Base-by-base conservation (phyloP, 2,797 vertebrate genomes). In the Melanogrammus aeglefinus region DNA sequence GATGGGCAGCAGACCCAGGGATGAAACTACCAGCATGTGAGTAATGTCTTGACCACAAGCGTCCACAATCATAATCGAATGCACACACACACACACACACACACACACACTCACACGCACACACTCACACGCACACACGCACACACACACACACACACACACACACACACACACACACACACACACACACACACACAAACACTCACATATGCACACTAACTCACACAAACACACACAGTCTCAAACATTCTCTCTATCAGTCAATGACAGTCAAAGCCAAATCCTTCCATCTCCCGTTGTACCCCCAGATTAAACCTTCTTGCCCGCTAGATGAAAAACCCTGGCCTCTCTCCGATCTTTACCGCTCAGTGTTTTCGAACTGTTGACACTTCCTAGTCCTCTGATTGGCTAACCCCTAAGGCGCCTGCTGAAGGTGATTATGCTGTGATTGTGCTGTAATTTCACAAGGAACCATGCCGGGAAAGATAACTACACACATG, bases 361-460 rank as follows among this genome's bases (percentile, higher is more conserved):
- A 73, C 79, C 81, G 78, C 80, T 81, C 33, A 77, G 82, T 77
- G 79, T 85, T 81, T 74, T 73, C 39, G 47, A 85, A 79, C 76
- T 75, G n/a, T 81, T 77, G 78, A 83, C 79, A 83, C 75, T 77
- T 41, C 51, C 77, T 77, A 63, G 27, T 75, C 79, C 63, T 38
- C 70, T 38, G 74, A 75, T 76, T 57, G 75, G 86, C 83, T 86
- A 77, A 83, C 63, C 72, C 77, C 63, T 47, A 44, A 84, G 76
- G 80, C 47, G 63, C 74, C 79, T 73, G 51, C 73, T 77, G 79
- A 47, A 79, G 77, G 78, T 84, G 84, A 88, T 82, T 83, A 78
- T 83, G 74, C 5, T 78, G 76, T 83, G 85, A 89, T 86, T 87
- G 82, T 84, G 82, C 80, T 81, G 84, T 85, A 73, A 85, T 90